These are phyloP conservation scores for roundworm (Caenorhabditis elegans) DNA, from an alignment of 1,140 invertebrate species.

Conservation along the genomic window WBcel235 BX284606.5:7002001-7002500, in stretches of 20 bases:
- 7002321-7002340: background rate
- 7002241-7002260: background rate
- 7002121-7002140: slow-evolving; percentile 26
- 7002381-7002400: too few relatives aligned
- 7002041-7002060: background rate
- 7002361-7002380: too few relatives aligned
- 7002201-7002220: background rate
- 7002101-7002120: slow-evolving; percentile 34
- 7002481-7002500: background rate
- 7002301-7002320: background rate
- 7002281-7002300: background rate
- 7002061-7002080: background rate
- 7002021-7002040: background rate
- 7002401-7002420: too few relatives aligned
- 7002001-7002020: slow-evolving; percentile 10
- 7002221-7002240: background rate
- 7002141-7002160: background rate
- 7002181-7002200: slow-evolving; percentile 16
- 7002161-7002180: slow-evolving; percentile 22
- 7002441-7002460: too few relatives aligned
- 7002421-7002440: too few relatives aligned
- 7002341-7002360: too few relatives aligned
- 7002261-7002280: too few relatives aligned
- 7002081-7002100: slow-evolving; percentile 19
- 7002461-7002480: too few relatives aligned